Percentiles rank a stretch among this genome's conserved stretches.
phyloP scores from a whole-genome alignment of 2,888 invertebrate genomes.

The Trissolcus japonicus region DNA sequence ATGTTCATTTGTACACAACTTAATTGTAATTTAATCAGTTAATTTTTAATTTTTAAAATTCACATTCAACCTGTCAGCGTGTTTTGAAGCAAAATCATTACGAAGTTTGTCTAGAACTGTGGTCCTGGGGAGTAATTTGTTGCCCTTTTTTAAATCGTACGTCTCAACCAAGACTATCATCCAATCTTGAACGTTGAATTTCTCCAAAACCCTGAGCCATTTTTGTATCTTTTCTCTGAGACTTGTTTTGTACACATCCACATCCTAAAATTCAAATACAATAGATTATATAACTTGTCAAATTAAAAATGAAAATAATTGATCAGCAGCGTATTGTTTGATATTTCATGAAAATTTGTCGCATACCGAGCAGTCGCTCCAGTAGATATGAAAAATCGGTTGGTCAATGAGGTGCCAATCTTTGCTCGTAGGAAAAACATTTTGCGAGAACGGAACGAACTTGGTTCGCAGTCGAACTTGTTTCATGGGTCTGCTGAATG shows the following conservation, averaged over 20 bases:
- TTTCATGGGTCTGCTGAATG: constrained; percentile 90
- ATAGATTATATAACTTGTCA: too few relatives aligned
- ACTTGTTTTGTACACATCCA: constrained; percentile 91
- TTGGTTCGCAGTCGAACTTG: constrained; percentile 89
- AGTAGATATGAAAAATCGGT: constrained; percentile 95
- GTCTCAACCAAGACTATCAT: constrained; percentile 95
- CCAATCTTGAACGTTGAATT: constrained; percentile 91
- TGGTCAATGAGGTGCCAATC: constrained; percentile 89
- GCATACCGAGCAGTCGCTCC: constrained; percentile 95
- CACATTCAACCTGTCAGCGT: constrained; percentile 80
- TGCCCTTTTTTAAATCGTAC: constrained; percentile 92
- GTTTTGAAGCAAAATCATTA: constrained; percentile 94
- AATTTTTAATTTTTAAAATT: not conserved
- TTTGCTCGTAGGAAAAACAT: constrained; percentile 84
- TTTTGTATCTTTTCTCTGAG: constrained; percentile 92
- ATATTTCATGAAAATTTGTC: not conserved
- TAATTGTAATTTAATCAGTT: too few relatives aligned
- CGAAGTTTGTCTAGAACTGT: constrained; percentile 96
- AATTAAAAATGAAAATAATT: too few relatives aligned
- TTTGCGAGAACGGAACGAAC: constrained; percentile 88
- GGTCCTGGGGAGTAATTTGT: constrained; percentile 92
- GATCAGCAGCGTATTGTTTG: too few relatives aligned
- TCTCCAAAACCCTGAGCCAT: constrained; percentile 89
- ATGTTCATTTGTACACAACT: too few relatives aligned
- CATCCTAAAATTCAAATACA: constrained; percentile 85